Conservation (phyloP, 2,113 vertebrate species). For the Anoura caudifer region DNA sequence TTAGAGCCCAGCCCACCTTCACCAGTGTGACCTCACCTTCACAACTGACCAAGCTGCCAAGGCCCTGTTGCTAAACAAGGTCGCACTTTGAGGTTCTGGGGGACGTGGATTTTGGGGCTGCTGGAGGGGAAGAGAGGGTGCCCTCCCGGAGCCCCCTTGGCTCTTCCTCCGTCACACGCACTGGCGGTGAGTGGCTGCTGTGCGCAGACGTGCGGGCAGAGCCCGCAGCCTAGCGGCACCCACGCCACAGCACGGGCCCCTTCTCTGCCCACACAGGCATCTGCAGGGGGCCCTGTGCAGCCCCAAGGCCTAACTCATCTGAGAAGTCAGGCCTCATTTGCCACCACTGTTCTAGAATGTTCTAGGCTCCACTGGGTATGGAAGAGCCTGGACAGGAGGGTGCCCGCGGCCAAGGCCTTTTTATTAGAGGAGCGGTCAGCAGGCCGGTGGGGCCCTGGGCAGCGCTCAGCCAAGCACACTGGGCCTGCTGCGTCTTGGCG, state of each 20-base stretch:
- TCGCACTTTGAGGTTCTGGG: background rate
- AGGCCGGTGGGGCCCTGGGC: background rate
- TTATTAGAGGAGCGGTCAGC: accelerated
- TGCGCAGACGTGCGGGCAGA: background rate
- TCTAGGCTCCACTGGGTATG: background rate
- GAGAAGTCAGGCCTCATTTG: background rate
- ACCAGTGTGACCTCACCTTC: background rate
- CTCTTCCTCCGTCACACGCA: background rate
- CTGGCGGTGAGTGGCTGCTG: background rate
- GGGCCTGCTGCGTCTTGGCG: too few species aligned
- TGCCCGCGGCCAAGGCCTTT: background rate
- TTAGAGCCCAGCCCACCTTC: background rate
- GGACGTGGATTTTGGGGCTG: too few species aligned
- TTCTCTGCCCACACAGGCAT: background rate
- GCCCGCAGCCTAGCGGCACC: background rate
- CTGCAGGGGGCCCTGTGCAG: background rate
- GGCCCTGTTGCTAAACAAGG: background rate
- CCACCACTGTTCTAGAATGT: background rate
- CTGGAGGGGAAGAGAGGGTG: background rate
- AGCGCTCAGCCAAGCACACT: background rate
- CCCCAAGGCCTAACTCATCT: background rate
- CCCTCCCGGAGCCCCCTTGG: too few species aligned
- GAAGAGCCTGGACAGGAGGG: background rate
- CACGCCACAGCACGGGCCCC: background rate
- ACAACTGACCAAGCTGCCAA: background rate